A percentile compares a stretch with the other conserved stretches of the same genome.
Conservation (phyloP, 1,140 invertebrate species). For the Sogatella furcifera region DNA sequence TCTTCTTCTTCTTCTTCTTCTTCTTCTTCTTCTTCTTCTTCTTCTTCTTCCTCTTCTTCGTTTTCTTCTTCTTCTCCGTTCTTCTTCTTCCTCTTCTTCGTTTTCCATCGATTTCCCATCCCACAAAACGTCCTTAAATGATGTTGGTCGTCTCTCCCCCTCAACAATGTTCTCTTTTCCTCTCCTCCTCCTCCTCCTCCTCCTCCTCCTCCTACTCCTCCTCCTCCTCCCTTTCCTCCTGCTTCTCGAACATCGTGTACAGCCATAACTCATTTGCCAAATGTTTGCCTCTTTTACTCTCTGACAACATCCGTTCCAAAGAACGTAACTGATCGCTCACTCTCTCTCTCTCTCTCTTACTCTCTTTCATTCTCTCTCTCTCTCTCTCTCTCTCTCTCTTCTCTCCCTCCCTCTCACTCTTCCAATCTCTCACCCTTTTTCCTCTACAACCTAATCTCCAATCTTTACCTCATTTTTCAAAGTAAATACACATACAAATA, state of each 20-base stretch:
- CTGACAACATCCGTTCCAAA: neutral
- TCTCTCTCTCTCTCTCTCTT: neutral
- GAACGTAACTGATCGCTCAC: neutral
- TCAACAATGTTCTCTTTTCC: too few relatives aligned
- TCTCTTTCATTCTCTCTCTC: constrained; percentile 3
- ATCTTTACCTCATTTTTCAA: neutral
- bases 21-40: too few relatives aligned
- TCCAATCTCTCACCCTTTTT: neutral
- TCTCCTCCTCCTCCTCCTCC: too few relatives aligned
- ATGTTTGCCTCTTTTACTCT: neutral
- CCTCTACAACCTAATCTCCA: neutral
- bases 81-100: neutral
- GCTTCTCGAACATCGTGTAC: too few relatives aligned
- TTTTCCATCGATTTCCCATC: neutral
- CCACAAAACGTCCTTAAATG: too few relatives aligned
- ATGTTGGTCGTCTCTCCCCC: too few relatives aligned
- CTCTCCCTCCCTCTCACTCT: neutral
- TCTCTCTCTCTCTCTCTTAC: neutral
- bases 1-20: too few relatives aligned
- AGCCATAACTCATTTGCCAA: too few relatives aligned
- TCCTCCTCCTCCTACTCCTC: too few relatives aligned
- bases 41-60: too few relatives aligned
- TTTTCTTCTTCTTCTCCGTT: too few relatives aligned
- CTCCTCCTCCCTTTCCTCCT: too few relatives aligned
- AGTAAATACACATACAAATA: neutral